Evolutionary conservation across 2,113 vertebrate genomes (phyloP), one percentile per base, ranked within the genome.

Genomic region (Melanocharis versteri): DNA sequence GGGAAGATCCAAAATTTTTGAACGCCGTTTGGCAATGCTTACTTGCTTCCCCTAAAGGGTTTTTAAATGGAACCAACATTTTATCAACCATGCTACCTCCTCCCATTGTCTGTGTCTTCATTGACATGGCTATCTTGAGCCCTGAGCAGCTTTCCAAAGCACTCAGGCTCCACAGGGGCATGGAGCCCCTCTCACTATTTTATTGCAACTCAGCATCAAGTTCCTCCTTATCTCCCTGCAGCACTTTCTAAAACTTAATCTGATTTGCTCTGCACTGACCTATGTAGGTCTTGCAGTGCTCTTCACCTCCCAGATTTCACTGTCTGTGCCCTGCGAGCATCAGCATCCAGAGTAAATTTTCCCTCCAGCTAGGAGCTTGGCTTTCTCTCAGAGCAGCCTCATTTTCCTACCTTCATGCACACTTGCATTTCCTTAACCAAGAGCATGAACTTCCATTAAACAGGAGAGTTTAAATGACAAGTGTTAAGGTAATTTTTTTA

Each of bases 11-110:
- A 87, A 42, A 81, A 81, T 66, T 90, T 95, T 80, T 94, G 22
- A 90, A 90, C 71, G 91, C 42, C n/a, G 42, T 83, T 90, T 94
- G 85, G 85, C 90, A 95, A 42, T 33, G 35, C 45, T 95, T 83
- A 42, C 57, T 93, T 76, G 57, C n/a, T 95, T 91, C 87, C 87
- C 94, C 87, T 93, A 87, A 90, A 96, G 84, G 73, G 58, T 69
- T 94, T 93, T 90, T 7, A 48, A 94, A 90, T 45, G 70, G 83
- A 58, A 91, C 78, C 75, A 73, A 37, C 45, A 23, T 50, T 57
- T 22, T 79, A 80, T 54, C 42, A 85, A 77, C 54, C 11, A 14
- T 1, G 9, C 54, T 86, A 83, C 73, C 62, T 77, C 66, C 42
- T 83, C 26, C 37, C 54, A 87, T 70, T 90, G 70, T 77, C 87